phyloP scores from a whole-genome alignment of 2,888 invertebrate species.

The Elegia similella region DNA sequence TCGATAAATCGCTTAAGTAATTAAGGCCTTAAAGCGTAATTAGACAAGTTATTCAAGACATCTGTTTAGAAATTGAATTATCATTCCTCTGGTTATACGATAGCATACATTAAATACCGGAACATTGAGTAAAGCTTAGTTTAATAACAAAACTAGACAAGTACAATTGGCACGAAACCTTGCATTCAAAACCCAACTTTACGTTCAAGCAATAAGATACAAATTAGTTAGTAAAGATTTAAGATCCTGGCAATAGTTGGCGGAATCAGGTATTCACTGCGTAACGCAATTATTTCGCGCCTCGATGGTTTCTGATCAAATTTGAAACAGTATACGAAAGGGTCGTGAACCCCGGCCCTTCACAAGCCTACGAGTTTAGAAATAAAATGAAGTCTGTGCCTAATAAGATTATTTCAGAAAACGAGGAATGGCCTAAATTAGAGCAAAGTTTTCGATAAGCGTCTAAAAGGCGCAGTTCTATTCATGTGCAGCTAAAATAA shows the following conservation, averaged over 20 bases:
- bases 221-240: not conserved
- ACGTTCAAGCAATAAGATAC: not conserved
- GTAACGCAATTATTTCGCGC: slow-evolving; percentile 9
- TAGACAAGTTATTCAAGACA: too few species aligned
- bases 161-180: not conserved
- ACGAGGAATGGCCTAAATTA: too few species aligned
- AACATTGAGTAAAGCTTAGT: not conserved
- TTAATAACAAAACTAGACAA: not conserved
- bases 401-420: too few species aligned
- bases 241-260: slow-evolving; percentile 7
- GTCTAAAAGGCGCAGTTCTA: too few species aligned
- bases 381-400: too few species aligned
- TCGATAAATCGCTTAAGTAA: too few species aligned
- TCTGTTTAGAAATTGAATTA: not conserved
- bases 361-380: too few species aligned
- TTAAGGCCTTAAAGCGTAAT: too few species aligned
- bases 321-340: slow-evolving; percentile 8
- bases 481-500: too few species aligned
- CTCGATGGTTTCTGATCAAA: slow-evolving; percentile 9
- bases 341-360: too few species aligned
- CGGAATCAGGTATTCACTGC: slow-evolving; percentile 8
- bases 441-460: too few species aligned
- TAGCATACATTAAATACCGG: not conserved
- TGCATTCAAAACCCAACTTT: not conserved
- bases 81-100: not conserved